A percentile compares a stretch with the other conserved stretches of the same genome.
phyloP scores from a whole-genome alignment of 1,140 invertebrate species.

The Oryzaephilus surinamensis region DNA sequence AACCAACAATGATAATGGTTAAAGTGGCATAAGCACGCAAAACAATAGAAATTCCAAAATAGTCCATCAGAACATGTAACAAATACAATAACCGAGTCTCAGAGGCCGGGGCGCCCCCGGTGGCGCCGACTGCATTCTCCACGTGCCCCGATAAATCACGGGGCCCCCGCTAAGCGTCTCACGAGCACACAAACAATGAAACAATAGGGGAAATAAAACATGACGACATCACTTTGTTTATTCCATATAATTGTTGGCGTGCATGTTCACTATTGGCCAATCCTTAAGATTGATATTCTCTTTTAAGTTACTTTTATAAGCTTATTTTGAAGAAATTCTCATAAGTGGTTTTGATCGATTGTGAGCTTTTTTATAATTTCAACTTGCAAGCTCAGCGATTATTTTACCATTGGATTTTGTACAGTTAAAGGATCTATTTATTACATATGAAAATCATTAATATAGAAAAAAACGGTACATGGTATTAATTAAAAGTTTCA shows the following conservation, averaged over 20 bases:
- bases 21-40: conserved; percentile 18
- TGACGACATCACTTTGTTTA: conserved; percentile 35
- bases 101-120: conserved; percentile 27
- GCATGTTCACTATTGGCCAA: conserved; percentile 16
- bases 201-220: conserved; percentile 38
- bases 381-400: too few species aligned
- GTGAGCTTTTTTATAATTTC: too few species aligned
- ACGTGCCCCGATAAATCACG: conserved; percentile 37
- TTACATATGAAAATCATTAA: too few species aligned
- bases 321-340: too few species aligned
- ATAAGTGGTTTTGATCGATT: too few species aligned
- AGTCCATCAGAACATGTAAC: conserved; percentile 26
- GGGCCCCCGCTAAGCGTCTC: conserved; percentile 33
- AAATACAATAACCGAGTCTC: conserved; percentile 22
- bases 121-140: conserved; percentile 37
- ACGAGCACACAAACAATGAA: conserved; percentile 36
- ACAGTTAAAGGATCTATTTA: too few species aligned
- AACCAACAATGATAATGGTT: conserved; percentile 8
- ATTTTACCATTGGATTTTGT: too few species aligned
- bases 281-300: conserved; percentile 12
- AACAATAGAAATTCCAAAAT: conserved; percentile 36
- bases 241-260: conserved; percentile 34
- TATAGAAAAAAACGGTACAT: too few species aligned
- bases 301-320: background rate
- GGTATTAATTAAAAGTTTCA: too few species aligned